phyloP scores from a whole-genome alignment of 2,797 vertebrate genomes.

The Cichlasoma orientale region DNA sequence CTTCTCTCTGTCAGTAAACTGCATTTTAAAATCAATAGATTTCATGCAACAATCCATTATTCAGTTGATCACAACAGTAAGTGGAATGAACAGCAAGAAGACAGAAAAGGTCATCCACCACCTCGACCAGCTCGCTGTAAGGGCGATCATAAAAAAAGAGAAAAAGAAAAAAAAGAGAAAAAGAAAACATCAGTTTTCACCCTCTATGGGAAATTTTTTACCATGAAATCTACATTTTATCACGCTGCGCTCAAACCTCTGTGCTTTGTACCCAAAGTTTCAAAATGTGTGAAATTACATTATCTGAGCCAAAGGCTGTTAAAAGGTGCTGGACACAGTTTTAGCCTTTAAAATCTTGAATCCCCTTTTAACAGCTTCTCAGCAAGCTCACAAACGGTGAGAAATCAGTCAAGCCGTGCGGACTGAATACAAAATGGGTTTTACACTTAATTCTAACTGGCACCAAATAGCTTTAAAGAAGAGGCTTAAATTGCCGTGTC shows the following conservation, averaged over 20 bases:
- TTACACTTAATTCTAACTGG: constrained; percentile 56
- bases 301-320: constrained; percentile 6
- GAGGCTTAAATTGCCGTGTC: constrained; percentile 28
- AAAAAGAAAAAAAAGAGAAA: background rate
- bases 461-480: constrained; percentile 44
- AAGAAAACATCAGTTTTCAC: background rate
- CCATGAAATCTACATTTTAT: background rate
- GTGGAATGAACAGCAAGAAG: background rate
- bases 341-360: constrained; percentile 28
- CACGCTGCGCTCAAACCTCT: background rate
- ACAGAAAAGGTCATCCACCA: background rate
- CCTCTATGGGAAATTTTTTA: background rate
- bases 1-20: background rate
- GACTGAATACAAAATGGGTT: constrained; percentile 36
- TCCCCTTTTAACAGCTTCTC: constrained; percentile 24
- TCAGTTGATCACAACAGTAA: background rate
- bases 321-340: constrained; percentile 16
- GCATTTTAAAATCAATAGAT: background rate
- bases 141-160: no score
- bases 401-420: constrained; percentile 33
- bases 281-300: constrained; percentile 21
- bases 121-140: background rate
- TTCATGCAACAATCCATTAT: background rate
- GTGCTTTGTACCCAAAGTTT: background rate
- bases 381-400: constrained; percentile 25